Conservation (phyloP, 2,888 invertebrate genomes). For the Apantesis nais region DNA sequence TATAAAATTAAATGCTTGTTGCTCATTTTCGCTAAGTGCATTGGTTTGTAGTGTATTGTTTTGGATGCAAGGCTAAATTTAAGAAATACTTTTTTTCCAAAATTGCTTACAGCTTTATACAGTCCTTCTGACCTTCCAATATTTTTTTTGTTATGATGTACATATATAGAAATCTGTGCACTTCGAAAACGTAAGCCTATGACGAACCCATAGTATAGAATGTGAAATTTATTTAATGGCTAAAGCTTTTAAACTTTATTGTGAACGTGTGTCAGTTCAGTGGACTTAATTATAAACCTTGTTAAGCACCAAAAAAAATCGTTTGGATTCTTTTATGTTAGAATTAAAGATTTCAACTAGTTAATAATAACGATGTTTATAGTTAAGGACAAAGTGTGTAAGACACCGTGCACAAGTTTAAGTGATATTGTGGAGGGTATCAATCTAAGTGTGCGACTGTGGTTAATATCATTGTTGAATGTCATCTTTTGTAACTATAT, state of each 20-base stretch:
- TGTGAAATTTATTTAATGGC: conserved; percentile 17
- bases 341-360: conserved; percentile 22
- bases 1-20: conserved; percentile 1
- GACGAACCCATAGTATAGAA: conserved; percentile 8
- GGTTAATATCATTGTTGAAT: conserved; percentile 58
- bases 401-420: conserved; percentile 33
- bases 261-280: conserved; percentile 23
- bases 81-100: not conserved
- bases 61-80: not conserved
- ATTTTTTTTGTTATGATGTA: not conserved
- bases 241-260: conserved; percentile 14
- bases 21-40: conserved; percentile 8
- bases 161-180: conserved; percentile 19
- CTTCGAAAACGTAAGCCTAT: conserved; percentile 20
- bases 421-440: conserved; percentile 33
- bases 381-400: conserved; percentile 37
- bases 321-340: conserved; percentile 16
- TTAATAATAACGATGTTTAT: conserved; percentile 42
- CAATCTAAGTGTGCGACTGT: conserved; percentile 42
- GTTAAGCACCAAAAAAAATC: conserved; percentile 6
- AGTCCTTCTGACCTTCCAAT: not conserved
- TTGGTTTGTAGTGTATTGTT: not conserved
- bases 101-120: not conserved
- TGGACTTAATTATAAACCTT: conserved; percentile 43
- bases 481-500: conserved; percentile 57